Evolutionary conservation across 2,888 invertebrate genomes (phyloP), one percentile per base, ranked within the genome.

Genomic region (Drosophila helvetica): DNA sequence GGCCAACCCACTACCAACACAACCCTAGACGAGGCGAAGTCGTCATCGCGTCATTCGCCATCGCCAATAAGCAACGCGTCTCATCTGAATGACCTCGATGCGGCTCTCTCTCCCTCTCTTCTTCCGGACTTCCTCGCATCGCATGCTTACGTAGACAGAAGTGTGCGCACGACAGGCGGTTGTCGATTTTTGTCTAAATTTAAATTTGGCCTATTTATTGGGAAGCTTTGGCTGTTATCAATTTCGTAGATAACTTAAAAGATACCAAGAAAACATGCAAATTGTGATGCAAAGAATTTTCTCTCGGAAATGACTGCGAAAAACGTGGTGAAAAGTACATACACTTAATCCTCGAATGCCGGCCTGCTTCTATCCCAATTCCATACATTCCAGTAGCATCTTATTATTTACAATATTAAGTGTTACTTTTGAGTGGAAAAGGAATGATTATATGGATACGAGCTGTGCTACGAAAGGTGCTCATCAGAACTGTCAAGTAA

Each of bases 171-270:
- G 30, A 10, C 30, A 33, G 15, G 38, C 38, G 38, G 15, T 12
- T 33, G 22, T 56, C 67, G 48, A 64, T 59, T 71, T 51, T 75
- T 70, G 74, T 85, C 87, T 85, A 87, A 83, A 85, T 85, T 76
- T 87, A 85, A 80, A 80, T 87, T 82, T 85, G 85, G 83, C 85
- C 85, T 78, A 87, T 80, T 85, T 85, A 72, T 58, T 72, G 62
- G 42, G 56, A 45, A 43, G 58, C 65, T 68, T 69, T 45, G 56
- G 61, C 73, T 83, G 78, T 85, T 85, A 85, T 85, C 85, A 87
- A 76, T 85, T 87, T 75, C 83, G 87, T 87, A 80, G 85, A 87
- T 76, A 75, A 76, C 50, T 51, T 55, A 69, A 52, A 65, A 61
- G 60, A 56, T 48, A 77, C 69, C 52, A 69, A 66, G 72, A 61